phyloP scores from a whole-genome alignment of 2,797 vertebrate genomes.

The Aplochiton taeniatus region DNA sequence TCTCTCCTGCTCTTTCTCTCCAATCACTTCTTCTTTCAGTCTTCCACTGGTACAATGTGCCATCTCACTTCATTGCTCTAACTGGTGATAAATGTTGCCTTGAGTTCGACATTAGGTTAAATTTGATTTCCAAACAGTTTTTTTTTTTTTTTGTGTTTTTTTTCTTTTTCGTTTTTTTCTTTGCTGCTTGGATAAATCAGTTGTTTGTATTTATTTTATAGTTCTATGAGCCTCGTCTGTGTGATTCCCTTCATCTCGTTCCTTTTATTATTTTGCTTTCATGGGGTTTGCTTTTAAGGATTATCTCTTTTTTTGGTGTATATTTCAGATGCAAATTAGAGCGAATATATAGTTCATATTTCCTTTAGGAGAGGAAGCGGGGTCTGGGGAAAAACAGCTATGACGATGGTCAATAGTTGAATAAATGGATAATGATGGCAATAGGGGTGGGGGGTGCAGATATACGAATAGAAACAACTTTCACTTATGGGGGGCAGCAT shows the following conservation, averaged over 20 bases:
- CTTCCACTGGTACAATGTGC: conserved; percentile 45
- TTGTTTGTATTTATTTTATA: conserved; percentile 80
- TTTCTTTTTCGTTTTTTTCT: conserved; percentile 34
- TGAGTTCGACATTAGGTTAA: conserved; percentile 27
- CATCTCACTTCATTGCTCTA: conserved; percentile 29
- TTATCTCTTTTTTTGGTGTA: conserved; percentile 63
- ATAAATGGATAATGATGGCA: conserved; percentile 42
- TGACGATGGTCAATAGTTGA: conserved; percentile 33
- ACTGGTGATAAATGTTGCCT: conserved; percentile 59
- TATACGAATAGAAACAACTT: conserved; percentile 36
- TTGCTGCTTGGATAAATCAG: conserved; percentile 70
- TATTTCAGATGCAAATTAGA: conserved; percentile 75
- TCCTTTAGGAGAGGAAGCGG: conserved; percentile 20
- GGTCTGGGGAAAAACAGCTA: conserved; percentile 8
- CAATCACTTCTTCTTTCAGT: conserved; percentile 27
- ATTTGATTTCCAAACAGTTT: conserved; percentile 15
- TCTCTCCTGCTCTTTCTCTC: conserved; percentile 1
- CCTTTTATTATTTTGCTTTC: conserved; percentile 50
- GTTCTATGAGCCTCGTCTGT: conserved; percentile 50
- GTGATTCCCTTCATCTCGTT: conserved; percentile 1
- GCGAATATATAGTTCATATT: conserved; percentile 55
- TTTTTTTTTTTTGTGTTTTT: background rate
- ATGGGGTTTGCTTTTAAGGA: conserved; percentile 64
- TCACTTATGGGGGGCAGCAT: conserved; percentile 19
- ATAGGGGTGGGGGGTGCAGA: conserved; percentile 36